These are phyloP conservation scores for Cordilura impudica DNA, from an alignment of 2,888 invertebrate species.

Conservation along the genomic window DNA sequence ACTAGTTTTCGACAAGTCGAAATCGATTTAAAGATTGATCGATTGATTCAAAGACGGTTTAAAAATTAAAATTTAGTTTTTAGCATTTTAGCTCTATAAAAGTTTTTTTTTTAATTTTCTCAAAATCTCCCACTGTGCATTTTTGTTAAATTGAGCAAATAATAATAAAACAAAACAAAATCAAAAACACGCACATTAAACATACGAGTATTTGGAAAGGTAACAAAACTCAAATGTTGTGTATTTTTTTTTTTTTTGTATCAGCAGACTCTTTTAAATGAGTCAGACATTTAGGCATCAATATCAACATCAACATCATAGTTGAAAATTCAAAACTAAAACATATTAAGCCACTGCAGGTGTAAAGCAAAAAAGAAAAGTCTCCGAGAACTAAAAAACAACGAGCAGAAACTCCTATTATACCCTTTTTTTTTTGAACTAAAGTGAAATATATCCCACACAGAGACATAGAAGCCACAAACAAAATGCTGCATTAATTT, in stretches of 20 bases:
- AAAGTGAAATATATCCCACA: conserved; percentile 1
- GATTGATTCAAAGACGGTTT: no score
- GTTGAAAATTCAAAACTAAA: neutral
- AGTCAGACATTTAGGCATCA: conserved; percentile 34
- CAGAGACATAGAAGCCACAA: neutral
- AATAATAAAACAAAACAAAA: neutral
- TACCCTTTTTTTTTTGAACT: conserved; percentile 4
- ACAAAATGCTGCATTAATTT: conserved; percentile 47
- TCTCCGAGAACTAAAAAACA: conserved; percentile 6
- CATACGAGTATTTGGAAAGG: conserved; percentile 1
- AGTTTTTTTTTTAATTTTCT: no score
- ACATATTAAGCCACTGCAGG: conserved; percentile 12
- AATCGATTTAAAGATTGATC: no score
- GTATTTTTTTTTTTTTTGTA: neutral
- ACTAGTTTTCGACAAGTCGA: no score
- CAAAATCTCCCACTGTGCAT: neutral
- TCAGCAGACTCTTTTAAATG: neutral
- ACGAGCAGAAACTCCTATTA: neutral
- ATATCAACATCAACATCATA: neutral
- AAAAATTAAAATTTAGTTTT: no score
- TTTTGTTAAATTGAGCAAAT: neutral
- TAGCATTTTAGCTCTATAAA: no score
- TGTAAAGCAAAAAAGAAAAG: conserved; percentile 27
- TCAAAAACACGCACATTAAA: conserved; percentile 16
- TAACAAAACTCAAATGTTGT: neutral